Conservation (phyloP, 2,113 vertebrate species). For the Pristiophorus japonicus region DNA sequence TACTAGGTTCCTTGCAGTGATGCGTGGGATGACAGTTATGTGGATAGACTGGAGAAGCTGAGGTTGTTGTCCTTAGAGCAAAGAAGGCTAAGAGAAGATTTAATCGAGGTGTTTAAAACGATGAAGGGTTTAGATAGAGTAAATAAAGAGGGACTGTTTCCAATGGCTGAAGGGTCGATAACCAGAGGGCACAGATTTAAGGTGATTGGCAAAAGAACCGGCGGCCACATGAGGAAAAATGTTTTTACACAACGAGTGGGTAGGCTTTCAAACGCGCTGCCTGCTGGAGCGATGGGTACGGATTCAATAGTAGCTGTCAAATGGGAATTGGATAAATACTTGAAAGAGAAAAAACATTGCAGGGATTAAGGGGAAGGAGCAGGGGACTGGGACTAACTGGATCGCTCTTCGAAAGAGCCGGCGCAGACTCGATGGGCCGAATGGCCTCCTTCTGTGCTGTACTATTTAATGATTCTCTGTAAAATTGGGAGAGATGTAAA, state of each 20-base stretch:
- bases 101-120: too few species aligned
- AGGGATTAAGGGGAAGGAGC: not conserved
- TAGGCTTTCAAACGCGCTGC: not conserved
- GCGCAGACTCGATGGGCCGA: not conserved
- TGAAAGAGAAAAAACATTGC: not conserved
- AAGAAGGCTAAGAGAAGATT: too few species aligned
- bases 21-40: too few species aligned
- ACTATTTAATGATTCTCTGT: not conserved
- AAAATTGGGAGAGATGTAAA: not conserved
- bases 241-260: not conserved
- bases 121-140: too few species aligned
- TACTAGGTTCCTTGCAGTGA: too few species aligned
- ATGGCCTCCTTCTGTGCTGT: not conserved
- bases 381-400: not conserved
- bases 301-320: not conserved
- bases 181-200: too few species aligned
- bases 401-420: not conserved
- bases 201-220: too few species aligned
- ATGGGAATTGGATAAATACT: not conserved
- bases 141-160: too few species aligned
- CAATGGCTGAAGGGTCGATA: too few species aligned
- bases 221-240: not conserved
- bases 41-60: too few species aligned
- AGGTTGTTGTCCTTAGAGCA: too few species aligned
- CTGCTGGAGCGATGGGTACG: not conserved